These are phyloP conservation scores for Hyalella azteca DNA, from an alignment of 2,888 invertebrate genomes.

Conservation along the genomic window DNA sequence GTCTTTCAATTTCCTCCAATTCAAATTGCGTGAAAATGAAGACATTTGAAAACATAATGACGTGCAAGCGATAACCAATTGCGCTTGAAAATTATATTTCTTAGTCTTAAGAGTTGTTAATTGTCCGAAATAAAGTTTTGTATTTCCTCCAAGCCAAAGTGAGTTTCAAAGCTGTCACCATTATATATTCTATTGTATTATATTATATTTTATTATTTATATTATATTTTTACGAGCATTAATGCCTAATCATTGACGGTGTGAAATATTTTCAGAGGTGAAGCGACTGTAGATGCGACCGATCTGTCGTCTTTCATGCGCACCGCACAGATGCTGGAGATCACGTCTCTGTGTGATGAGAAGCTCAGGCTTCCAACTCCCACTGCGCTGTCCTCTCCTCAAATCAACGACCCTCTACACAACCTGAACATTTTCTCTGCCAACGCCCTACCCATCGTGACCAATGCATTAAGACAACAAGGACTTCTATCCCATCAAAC, in stretches of 20 bases:
- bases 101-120: too few species aligned
- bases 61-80: too few species aligned
- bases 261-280: constrained; percentile 43
- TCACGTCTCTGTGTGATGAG: constrained; percentile 52
- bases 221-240: background rate
- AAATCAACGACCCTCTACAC: background rate
- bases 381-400: background rate
- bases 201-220: background rate
- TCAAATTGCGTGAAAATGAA: too few species aligned
- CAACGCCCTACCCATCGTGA: background rate
- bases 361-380: background rate
- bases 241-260: background rate
- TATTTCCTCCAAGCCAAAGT: too few species aligned
- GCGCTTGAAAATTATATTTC: too few species aligned
- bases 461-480: constrained; percentile 16
- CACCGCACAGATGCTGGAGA: constrained; percentile 56
- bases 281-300: constrained; percentile 56
- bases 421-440: background rate
- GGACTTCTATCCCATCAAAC: constrained; percentile 1
- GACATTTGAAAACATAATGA: too few species aligned
- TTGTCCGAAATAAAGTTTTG: too few species aligned
- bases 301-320: constrained; percentile 55
- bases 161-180: too few species aligned
- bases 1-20: too few species aligned
- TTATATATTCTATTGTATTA: too few species aligned